Percentiles rank a stretch among this genome's conserved stretches.
phyloP scores from a whole-genome alignment of 2,113 vertebrate species.

The Sylvia atricapilla region DNA sequence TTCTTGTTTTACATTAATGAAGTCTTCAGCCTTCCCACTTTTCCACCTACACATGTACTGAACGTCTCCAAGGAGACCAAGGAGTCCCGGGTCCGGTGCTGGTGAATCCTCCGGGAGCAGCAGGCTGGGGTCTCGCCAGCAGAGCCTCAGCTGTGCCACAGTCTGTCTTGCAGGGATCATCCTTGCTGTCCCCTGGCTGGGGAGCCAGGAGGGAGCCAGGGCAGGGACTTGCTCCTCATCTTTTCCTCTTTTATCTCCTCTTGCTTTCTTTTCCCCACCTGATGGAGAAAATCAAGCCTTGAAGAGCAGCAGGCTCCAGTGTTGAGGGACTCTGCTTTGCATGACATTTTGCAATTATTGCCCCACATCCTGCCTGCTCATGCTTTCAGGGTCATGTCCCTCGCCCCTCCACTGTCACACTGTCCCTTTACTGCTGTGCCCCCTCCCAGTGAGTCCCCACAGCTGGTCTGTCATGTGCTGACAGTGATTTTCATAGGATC shows the following conservation, averaged over 20 bases:
- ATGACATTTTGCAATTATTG: background rate
- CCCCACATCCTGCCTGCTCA: background rate
- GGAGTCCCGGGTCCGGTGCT: constrained; percentile 69
- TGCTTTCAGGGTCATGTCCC: background rate
- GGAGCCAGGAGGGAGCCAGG: background rate
- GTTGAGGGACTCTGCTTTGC: background rate
- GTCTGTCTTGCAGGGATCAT: background rate
- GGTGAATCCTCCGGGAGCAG: constrained; percentile 64
- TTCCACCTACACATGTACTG: constrained; percentile 78
- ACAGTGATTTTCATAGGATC: background rate
- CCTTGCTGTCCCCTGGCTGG: background rate
- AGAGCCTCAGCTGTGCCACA: constrained; percentile 52
- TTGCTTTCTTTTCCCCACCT: background rate
- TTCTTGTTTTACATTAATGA: constrained; percentile 81
- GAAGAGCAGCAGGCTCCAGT: background rate
- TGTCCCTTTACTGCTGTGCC: background rate
- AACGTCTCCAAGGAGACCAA: constrained; percentile 81
- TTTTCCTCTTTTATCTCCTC: background rate
- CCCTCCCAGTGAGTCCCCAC: rapidly evolving
- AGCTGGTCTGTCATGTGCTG: background rate
- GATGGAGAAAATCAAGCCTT: background rate
- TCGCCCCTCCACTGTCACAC: rapidly evolving
- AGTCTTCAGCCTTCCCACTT: constrained; percentile 81
- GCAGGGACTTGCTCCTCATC: background rate
- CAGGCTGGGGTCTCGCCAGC: constrained; percentile 40